A percentile compares a stretch with the other conserved stretches of the same genome.
phyloP scores from a whole-genome alignment of 2,113 vertebrate genomes.

The Cephalopholis sonnerati region DNA sequence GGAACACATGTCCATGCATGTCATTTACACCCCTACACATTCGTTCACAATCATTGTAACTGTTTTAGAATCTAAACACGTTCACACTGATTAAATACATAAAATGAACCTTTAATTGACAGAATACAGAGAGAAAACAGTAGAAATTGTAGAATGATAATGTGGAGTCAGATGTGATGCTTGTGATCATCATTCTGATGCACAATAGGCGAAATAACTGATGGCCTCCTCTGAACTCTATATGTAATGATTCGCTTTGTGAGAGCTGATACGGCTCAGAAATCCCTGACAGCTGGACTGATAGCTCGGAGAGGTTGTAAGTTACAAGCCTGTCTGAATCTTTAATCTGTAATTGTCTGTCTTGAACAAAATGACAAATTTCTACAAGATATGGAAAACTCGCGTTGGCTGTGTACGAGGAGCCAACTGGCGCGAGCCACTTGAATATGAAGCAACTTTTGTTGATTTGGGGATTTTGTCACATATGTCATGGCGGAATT shows the following conservation, averaged over 20 bases:
- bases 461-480: neutral
- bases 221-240: slow-evolving; percentile 3
- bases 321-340: slow-evolving; percentile 9
- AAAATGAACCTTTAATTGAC: neutral
- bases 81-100: neutral
- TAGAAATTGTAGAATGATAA: neutral
- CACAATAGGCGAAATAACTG: neutral
- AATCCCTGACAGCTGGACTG: slow-evolving; percentile 5
- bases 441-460: neutral
- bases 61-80: neutral
- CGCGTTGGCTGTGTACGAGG: neutral
- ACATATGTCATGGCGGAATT: neutral
- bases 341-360: slow-evolving; percentile 13
- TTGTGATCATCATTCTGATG: neutral
- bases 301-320: slow-evolving; percentile 17
- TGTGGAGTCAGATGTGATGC: neutral
- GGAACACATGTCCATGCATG: neutral
- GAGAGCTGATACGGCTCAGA: neutral
- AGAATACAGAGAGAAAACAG: neutral
- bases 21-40: neutral
- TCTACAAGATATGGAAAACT: neutral
- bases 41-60: neutral
- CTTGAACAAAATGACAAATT: slow-evolving; percentile 8
- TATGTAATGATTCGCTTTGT: neutral
- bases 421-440: neutral